Base-by-base conservation (phyloP, 2,888 invertebrate genomes). In the Hanleya hanleyi region DNA sequence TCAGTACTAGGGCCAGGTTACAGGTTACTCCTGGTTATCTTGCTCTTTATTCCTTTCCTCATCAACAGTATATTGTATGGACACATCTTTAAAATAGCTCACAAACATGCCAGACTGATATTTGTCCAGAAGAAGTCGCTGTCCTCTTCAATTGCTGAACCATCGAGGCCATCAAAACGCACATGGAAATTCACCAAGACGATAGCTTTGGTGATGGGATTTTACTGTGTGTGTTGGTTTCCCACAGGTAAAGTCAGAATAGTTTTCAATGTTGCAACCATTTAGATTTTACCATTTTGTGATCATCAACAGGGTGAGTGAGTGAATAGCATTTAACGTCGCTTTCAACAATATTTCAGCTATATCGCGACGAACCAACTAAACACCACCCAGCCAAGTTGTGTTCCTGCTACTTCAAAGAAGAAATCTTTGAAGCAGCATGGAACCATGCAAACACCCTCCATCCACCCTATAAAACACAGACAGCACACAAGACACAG, bases 211-310 rank as follows among this genome's bases (percentile, higher is more conserved):
- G 67, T 78, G 12, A 73, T 77, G 9, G 57, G 78, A 5, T 32
- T 78, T 6, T 76, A 77, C 1, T 75, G 75, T 50, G 47, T 80
- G 12, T 77, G 76, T 51, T 80, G 77, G 78, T n/a, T 75, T 22
- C 80, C 80, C 22, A 71, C 71, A 68, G 74, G 80, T 80, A 73
- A 70, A 75, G 70, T 69, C 57, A 26, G 22, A n/a, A n/a, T n/a
- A n/a, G n/a, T n/a, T n/a, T n/a, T n/a, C n/a, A n/a, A n/a, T n/a
- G n/a, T n/a, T n/a, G n/a, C n/a, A n/a, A n/a, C n/a, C n/a, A n/a
- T n/a, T n/a, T n/a, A n/a, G n/a, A n/a, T n/a, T n/a, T n/a, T n/a
- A n/a, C n/a, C n/a, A n/a, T n/a, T n/a, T n/a, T n/a, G n/a, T n/a
- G n/a, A n/a, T n/a, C n/a, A n/a, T n/a, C n/a, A n/a, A n/a, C n/a